Conservation (phyloP, 1,140 invertebrate species). For the Drosophila sechellia region DNA sequence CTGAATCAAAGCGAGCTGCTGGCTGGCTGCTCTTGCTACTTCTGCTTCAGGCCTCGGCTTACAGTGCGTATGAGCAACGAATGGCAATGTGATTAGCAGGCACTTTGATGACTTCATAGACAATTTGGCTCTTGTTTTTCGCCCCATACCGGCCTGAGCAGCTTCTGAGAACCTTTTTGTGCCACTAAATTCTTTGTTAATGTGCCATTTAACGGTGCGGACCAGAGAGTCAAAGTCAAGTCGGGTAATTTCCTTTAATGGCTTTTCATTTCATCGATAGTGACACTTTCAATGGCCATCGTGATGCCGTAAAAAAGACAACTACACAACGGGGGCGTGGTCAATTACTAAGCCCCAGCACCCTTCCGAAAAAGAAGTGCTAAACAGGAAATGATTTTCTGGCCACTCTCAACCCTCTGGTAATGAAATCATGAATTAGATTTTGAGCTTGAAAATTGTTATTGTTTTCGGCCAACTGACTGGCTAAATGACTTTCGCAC, state of each 20-base stretch:
- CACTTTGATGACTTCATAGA: conserved; percentile 71
- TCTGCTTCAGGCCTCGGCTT: conserved; percentile 13
- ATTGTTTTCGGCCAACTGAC: conserved; percentile 70
- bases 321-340: conserved; percentile 47
- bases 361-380: conserved; percentile 53
- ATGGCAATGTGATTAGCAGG: conserved; percentile 73
- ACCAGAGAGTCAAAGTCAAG: conserved; percentile 66
- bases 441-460: conserved; percentile 81
- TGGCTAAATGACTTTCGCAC: conserved; percentile 77
- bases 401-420: conserved; percentile 51
- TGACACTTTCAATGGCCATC: conserved; percentile 82
- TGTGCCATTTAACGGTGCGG: conserved; percentile 64
- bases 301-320: conserved; percentile 74
- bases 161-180: not conserved
- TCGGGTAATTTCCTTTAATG: conserved; percentile 81
- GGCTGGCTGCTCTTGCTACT: not conserved
- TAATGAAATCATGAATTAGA: conserved; percentile 82
- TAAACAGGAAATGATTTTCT: conserved; percentile 82
- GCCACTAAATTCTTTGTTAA: conserved; percentile 48
- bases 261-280: conserved; percentile 81
- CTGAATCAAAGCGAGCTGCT: conserved; percentile 56
- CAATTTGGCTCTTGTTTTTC: conserved; percentile 46
- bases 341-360: conserved; percentile 29
- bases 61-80: conserved; percentile 60
- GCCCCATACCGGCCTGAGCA: not conserved